Percentiles rank a stretch among this genome's conserved stretches.
phyloP scores from a whole-genome alignment of 2,888 invertebrate species.

The Xanthia togata region DNA sequence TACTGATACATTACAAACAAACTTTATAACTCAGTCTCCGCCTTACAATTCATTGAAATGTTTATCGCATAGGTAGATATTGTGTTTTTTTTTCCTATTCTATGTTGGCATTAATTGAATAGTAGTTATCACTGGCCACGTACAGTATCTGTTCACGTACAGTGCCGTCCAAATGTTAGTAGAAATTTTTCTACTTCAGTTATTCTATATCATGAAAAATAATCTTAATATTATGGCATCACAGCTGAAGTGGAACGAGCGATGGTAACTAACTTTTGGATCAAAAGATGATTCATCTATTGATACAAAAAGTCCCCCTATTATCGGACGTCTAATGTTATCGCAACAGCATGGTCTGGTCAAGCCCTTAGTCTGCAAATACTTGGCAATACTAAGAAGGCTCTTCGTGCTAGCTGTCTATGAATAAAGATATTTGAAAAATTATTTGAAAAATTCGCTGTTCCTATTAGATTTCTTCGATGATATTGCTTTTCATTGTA shows the following conservation, averaged over 20 bases:
- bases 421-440: slow-evolving; percentile 33
- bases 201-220: no score
- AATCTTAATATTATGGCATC: no score
- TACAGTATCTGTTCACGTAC: not conserved
- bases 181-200: no score
- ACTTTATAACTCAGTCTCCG: no score
- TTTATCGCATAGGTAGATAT: not conserved
- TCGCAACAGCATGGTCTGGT: not conserved
- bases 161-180: no score
- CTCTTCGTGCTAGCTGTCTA: slow-evolving; percentile 25
- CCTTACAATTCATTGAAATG: not conserved
- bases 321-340: not conserved
- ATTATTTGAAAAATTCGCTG: slow-evolving; percentile 8
- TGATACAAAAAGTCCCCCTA: not conserved
- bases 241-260: no score
- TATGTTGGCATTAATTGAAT: not conserved
- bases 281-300: not conserved
- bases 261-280: no score
- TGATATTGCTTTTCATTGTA: slow-evolving; percentile 8
- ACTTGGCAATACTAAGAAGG: slow-evolving; percentile 9
- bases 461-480: slow-evolving; percentile 12
- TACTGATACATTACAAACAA: no score
- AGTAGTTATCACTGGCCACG: not conserved
- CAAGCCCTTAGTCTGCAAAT: slow-evolving; percentile 16
- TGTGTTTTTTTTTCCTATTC: not conserved